Evolutionary conservation across 2,888 invertebrate species (phyloP), one percentile per base, ranked within the genome.

Genomic region (Morinoia aosen): DNA sequence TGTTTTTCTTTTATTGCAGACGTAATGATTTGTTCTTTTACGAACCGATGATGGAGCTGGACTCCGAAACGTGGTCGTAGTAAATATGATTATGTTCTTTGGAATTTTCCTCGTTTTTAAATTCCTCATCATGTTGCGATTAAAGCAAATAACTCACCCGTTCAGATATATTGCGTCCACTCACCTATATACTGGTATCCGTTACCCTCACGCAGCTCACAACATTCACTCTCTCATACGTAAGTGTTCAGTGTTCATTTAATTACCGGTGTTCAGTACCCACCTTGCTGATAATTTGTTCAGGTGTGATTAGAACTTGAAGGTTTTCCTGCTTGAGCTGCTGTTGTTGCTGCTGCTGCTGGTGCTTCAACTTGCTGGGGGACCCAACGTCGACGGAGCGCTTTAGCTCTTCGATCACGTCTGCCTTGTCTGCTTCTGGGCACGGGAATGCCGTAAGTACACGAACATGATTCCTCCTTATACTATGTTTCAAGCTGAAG

Each of bases 361-460:
- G 99, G 97, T 99, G 98, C 97, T 99, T 99, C 98, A 99, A 97
- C 97, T 99, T 99, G 97, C 98, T 98, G 95, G 99, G 99, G n/a
- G 99, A 99, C 0, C 98, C 98, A 96, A 99, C 98, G 97, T 99
- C 99, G 97, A 98, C 99, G 93, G 99, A 99, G 98, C 98, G 98
- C 97, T 99, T 99, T 96, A 99, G 97, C 97, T 99, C 99, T 94
- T 99, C 99, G 96, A 99, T 99, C 95, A 99, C 97, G 97, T 99
- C 99, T 58, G 98, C 98, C 97, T 98, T 99, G 76, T 88, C 76
- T 8, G 58, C 5, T 40, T 94, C 95, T 88, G 94, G 8, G 25
- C 16, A 39, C 19, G 48, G n/a, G 7, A 95, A 95, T 33, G 61
- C n/a, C 7, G 7, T 48, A 33, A 93, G 33, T 56, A 39, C 39